Conservation (phyloP, 2,888 invertebrate genomes). For the Coelinius sp. region DNA sequence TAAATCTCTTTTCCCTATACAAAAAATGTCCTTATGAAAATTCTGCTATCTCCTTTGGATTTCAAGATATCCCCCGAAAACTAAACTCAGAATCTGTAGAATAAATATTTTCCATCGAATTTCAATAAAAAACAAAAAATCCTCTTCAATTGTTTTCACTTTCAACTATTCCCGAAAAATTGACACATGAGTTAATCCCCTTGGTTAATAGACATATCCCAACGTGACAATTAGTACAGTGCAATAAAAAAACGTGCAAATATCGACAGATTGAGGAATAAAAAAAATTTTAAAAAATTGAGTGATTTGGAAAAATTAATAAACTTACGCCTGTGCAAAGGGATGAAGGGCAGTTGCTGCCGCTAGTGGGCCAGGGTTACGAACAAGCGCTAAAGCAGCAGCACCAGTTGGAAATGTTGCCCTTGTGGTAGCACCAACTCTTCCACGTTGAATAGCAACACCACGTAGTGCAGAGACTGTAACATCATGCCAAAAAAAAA, state of each 20-base stretch:
- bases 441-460: slow-evolving; percentile 86
- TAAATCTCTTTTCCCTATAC: neutral
- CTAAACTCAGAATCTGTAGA: neutral
- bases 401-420: slow-evolving; percentile 81
- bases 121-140: too few species aligned
- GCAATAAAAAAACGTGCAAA: slow-evolving; percentile 11
- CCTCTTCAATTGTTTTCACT: slow-evolving; percentile 4
- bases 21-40: neutral
- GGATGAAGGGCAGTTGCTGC: slow-evolving; percentile 87
- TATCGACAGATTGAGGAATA: neutral
- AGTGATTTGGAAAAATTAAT: slow-evolving; percentile 39
- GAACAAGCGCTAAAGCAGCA: slow-evolving; percentile 80
- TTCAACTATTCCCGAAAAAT: neutral
- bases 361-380: slow-evolving; percentile 78
- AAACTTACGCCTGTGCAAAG: slow-evolving; percentile 89
- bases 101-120: neutral
- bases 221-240: slow-evolving; percentile 19
- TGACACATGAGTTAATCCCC: neutral
- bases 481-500: slow-evolving; percentile 64
- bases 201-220: neutral
- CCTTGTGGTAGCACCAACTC: slow-evolving; percentile 73
- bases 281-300: neutral
- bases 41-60: neutral
- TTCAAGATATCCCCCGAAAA: neutral
- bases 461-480: slow-evolving; percentile 87